phyloP scores from a whole-genome alignment of 1,140 invertebrate species.

The Linepithema humile region DNA sequence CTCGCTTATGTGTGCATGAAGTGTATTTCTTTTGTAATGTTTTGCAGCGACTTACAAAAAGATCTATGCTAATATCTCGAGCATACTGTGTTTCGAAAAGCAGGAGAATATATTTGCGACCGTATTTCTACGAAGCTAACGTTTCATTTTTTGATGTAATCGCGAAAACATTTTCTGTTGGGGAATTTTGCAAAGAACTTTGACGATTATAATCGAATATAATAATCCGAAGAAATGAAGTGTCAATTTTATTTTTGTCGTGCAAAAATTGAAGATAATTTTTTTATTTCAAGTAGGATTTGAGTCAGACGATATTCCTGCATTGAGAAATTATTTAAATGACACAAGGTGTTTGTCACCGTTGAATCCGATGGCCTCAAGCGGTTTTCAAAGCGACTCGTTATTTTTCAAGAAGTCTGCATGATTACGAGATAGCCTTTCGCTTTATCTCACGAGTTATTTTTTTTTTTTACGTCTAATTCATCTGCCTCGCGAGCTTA shows the following conservation, averaged over 20 bases:
- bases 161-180: too few species aligned
- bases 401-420: background rate
- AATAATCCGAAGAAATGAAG: too few species aligned
- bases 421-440: background rate
- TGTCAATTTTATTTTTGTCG: too few species aligned
- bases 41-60: background rate
- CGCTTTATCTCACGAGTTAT: background rate
- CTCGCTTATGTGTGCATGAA: background rate
- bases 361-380: background rate
- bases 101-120: background rate
- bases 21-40: background rate
- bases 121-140: too few species aligned
- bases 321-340: too few species aligned
- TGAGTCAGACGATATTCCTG: too few species aligned
- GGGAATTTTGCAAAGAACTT: too few species aligned
- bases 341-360: background rate
- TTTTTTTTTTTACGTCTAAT: background rate
- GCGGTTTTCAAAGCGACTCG: background rate
- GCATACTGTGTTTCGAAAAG: background rate
- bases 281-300: too few species aligned
- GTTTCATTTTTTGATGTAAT: too few species aligned
- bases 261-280: too few species aligned
- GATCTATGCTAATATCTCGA: background rate
- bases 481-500: background rate
- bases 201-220: too few species aligned